These are phyloP conservation scores for Aphrophora alni DNA, from an alignment of 2,888 invertebrate species.

Conservation along the genomic window DNA sequence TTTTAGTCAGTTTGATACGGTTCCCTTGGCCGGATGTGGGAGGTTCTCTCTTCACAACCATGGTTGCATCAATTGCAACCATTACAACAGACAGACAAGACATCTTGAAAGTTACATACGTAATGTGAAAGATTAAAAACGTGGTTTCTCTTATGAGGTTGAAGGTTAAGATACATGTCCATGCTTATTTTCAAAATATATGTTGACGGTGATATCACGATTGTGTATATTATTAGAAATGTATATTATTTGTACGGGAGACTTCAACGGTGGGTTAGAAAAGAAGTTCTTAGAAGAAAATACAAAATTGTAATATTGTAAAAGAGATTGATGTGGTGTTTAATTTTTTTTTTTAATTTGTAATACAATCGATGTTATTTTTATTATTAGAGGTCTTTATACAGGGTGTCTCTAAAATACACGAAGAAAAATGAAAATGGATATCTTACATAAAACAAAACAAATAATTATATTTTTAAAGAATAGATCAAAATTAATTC, in stretches of 20 bases:
- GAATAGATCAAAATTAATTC: too few relatives aligned
- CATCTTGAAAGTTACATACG: neutral
- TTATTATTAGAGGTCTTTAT: too few relatives aligned
- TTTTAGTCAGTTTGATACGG: conserved; percentile 2
- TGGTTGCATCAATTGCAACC: neutral
- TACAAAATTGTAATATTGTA: too few relatives aligned
- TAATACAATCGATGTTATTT: too few relatives aligned
- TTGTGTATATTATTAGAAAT: neutral
- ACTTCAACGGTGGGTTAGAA: neutral
- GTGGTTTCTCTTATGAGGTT: neutral
- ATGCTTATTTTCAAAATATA: neutral
- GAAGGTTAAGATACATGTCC: neutral
- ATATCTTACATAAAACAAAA: too few relatives aligned
- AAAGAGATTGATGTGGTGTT: too few relatives aligned
- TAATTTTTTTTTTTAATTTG: too few relatives aligned
- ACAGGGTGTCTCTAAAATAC: too few relatives aligned
- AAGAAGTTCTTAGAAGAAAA: neutral
- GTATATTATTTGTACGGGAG: neutral
- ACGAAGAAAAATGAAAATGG: too few relatives aligned
- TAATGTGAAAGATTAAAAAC: neutral
- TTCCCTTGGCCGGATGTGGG: neutral
- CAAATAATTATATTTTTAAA: too few relatives aligned
- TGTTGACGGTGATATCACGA: neutral
- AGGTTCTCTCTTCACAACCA: neutral
- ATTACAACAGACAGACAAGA: neutral